These are phyloP conservation scores for Drosophila niveifrons DNA, from an alignment of 2,888 invertebrate species.

Conservation along the genomic window DNA sequence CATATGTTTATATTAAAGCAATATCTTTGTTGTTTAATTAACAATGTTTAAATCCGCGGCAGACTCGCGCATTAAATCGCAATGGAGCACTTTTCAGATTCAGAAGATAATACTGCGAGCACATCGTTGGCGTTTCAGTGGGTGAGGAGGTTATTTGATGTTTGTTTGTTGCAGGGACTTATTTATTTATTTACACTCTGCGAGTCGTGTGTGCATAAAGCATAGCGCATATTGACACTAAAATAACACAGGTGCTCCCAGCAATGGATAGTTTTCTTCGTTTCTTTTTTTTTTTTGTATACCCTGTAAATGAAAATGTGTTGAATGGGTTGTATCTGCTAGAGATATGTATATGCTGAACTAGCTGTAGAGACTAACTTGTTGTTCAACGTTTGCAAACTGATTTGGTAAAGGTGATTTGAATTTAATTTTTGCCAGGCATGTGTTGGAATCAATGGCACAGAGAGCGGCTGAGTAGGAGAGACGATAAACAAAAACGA, in stretches of 20 bases:
- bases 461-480: constrained; percentile 22
- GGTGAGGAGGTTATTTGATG: constrained; percentile 15
- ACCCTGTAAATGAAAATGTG: background rate
- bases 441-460: constrained; percentile 51
- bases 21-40: constrained; percentile 26
- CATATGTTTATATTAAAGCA: constrained; percentile 38
- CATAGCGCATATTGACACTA: constrained; percentile 53
- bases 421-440: constrained; percentile 38
- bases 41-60: constrained; percentile 5
- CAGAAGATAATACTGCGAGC: constrained; percentile 1
- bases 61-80: constrained; percentile 1
- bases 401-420: constrained; percentile 51
- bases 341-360: background rate
- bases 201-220: constrained; percentile 53
- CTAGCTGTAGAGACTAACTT: background rate
- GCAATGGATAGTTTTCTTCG: constrained; percentile 17
- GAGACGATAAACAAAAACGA: constrained; percentile 52
- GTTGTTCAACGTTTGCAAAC: constrained; percentile 9
- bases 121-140: constrained; percentile 1
- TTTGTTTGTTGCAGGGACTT: constrained; percentile 35
- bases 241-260: constrained; percentile 65
- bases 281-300: background rate
- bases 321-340: background rate
- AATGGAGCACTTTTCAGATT: constrained; percentile 8
- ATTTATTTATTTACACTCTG: constrained; percentile 47